phyloP scores from a whole-genome alignment of 1,140 invertebrate species.

The Paracyclopina nana region DNA sequence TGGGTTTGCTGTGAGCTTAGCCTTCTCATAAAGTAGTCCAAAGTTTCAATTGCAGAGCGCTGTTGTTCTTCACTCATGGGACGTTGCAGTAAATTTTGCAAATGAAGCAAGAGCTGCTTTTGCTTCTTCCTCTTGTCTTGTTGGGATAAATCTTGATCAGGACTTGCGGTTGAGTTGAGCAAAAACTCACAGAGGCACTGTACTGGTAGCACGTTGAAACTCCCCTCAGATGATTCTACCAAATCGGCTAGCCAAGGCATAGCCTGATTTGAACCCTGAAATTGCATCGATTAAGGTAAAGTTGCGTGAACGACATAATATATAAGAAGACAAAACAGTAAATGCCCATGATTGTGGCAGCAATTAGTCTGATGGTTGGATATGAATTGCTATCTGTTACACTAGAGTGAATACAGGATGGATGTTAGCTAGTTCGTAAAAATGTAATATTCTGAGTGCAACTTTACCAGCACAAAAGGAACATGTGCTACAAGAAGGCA shows the following conservation, averaged over 20 bases:
- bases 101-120: slow-evolving; percentile 59
- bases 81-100: slow-evolving; percentile 33
- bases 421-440: too few species aligned
- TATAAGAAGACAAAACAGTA: slow-evolving; percentile 27
- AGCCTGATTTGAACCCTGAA: slow-evolving; percentile 53
- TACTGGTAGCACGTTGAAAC: slow-evolving; percentile 57
- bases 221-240: slow-evolving; percentile 63
- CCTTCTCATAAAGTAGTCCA: slow-evolving; percentile 75
- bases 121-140: slow-evolving; percentile 31
- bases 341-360: too few species aligned
- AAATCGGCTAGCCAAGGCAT: slow-evolving; percentile 93
- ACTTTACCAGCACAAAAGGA: too few species aligned
- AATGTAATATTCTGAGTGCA: too few species aligned
- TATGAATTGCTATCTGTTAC: too few species aligned
- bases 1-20: slow-evolving; percentile 56
- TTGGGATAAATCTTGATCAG: slow-evolving; percentile 29
- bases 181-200: slow-evolving; percentile 91
- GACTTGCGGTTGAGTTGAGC: slow-evolving; percentile 38
- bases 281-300: too few species aligned
- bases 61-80: slow-evolving; percentile 28
- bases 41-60: slow-evolving; percentile 43
- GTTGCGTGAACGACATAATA: background rate
- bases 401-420: too few species aligned
- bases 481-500: too few species aligned
- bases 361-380: too few species aligned